Evolutionary conservation across 2,113 vertebrate genomes (phyloP).

Genomic region (Leptobrachium leishanense): DNA sequence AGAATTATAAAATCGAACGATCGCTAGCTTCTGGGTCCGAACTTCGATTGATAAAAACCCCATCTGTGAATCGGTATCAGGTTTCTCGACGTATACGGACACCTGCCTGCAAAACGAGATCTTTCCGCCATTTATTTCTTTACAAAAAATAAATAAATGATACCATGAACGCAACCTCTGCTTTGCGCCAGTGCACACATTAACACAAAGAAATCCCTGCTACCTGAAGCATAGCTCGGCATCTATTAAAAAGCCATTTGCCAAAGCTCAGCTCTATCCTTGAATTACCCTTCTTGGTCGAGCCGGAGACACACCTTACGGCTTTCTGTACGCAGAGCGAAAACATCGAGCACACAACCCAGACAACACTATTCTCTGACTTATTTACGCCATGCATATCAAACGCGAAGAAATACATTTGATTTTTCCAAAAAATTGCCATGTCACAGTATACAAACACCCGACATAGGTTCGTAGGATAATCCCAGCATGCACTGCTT

Average conservation of each 20-base stretch:
- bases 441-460: conserved; percentile 55
- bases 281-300: conserved; percentile 7
- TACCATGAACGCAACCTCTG: conserved; percentile 59
- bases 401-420: neutral
- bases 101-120: too few relatives aligned
- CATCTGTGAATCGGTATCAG: too few relatives aligned
- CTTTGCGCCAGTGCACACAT: neutral
- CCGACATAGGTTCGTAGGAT: conserved; percentile 44
- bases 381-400: neutral
- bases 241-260: conserved; percentile 52
- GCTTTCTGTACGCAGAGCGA: conserved; percentile 51
- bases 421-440: neutral
- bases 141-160: conserved; percentile 45
- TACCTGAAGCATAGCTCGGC: conserved; percentile 50
- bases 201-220: conserved; percentile 52
- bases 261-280: conserved; percentile 47
- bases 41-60: too few relatives aligned
- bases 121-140: neutral
- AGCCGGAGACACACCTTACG: conserved; percentile 54
- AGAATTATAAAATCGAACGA: too few relatives aligned
- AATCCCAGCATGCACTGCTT: conserved; percentile 67
- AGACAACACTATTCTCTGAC: conserved; percentile 49
- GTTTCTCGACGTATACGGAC: too few relatives aligned
- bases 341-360: conserved; percentile 56
- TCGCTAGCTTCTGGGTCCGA: too few relatives aligned